Conservation (phyloP, 2,888 invertebrate genomes). For the Drosophila rubida region DNA sequence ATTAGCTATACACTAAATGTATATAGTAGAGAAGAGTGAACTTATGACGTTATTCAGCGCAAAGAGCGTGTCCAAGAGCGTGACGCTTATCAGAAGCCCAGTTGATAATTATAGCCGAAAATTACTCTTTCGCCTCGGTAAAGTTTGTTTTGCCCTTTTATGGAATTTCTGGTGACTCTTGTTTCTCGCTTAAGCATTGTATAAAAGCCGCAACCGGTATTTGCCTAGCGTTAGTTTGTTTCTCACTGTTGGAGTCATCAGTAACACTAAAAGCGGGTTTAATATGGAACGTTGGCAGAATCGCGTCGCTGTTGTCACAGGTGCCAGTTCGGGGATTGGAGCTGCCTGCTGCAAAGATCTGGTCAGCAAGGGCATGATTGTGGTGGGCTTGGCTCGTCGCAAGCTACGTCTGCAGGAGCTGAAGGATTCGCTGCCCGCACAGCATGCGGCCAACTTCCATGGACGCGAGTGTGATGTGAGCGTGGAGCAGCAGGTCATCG, state of each 20-base stretch:
- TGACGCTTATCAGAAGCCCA: slow-evolving; percentile 1
- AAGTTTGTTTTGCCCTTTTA: slow-evolving; percentile 14
- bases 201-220: not conserved
- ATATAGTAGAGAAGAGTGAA: not conserved
- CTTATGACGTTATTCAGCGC: not conserved
- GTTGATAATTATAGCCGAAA: slow-evolving; percentile 10
- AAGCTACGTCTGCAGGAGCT: slow-evolving; percentile 2
- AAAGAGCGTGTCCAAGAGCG: not conserved
- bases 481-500: slow-evolving; percentile 18
- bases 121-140: slow-evolving; percentile 6
- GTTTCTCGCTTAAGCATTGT: not conserved
- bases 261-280: not conserved
- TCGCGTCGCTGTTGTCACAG: slow-evolving; percentile 19
- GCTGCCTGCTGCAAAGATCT: slow-evolving; percentile 18
- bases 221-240: not conserved
- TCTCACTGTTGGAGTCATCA: not conserved
- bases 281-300: slow-evolving; percentile 16
- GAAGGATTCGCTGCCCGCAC: slow-evolving; percentile 8
- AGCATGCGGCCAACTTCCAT: slow-evolving; percentile 4
- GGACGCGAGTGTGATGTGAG: slow-evolving; percentile 10
- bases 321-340: slow-evolving; percentile 13
- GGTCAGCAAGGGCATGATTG: slow-evolving; percentile 14
- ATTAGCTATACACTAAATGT: not conserved
- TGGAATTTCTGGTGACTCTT: slow-evolving; percentile 7
- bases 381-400: slow-evolving; percentile 9